Base-by-base conservation (phyloP, 2,888 invertebrate genomes). In the Dicyrtomina minuta region DNA sequence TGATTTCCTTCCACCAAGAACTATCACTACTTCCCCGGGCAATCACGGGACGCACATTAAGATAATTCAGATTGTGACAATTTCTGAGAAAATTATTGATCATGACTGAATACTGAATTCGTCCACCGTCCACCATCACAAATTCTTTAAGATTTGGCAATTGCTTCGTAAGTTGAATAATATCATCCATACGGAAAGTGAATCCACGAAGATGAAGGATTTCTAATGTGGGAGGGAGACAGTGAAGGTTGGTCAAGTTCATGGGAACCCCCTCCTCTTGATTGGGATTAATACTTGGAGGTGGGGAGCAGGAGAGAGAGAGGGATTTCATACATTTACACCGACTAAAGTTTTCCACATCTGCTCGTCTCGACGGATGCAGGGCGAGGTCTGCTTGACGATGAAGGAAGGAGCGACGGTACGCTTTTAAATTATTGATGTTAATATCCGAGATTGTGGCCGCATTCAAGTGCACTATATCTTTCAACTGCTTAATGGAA, bases 21-120 rank as follows among this genome's bases (percentile, higher is more conserved):
- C 71, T 65, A 13, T 70, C 73, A 62, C 64, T 71, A 33, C 70
- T 69, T 6, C 70, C 74, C 46, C 72, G 66, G 1, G 74, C 61
- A 20, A 70, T 62, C 0, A 75, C 71, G 15, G 77, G 77, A 39
- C 73, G 58, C 33, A 77, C 70, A 49, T 70, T 74, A 4, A 77
- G 39, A 53, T 72, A 73, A 27, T 70, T 59, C 12, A 77, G 58
- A n/a, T 68, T 66, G 4, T 22, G 51, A 68, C 77, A 75, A 61
- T 74, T 75, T 39, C 53, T 67, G 6, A 77, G 60, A 17, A 77
- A 65, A 55, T 60, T 71, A 12, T 43, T 68, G 1, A 77, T 59
- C 26, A 77, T 62, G 44, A 70, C 66, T 1, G 75, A 73, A 41
- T 74, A 77, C n/a, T 61, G 64, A 72, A 74, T 73, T 41, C 46